Conservation (phyloP, 2,113 vertebrate species). For the Enhydra lutris region DNA sequence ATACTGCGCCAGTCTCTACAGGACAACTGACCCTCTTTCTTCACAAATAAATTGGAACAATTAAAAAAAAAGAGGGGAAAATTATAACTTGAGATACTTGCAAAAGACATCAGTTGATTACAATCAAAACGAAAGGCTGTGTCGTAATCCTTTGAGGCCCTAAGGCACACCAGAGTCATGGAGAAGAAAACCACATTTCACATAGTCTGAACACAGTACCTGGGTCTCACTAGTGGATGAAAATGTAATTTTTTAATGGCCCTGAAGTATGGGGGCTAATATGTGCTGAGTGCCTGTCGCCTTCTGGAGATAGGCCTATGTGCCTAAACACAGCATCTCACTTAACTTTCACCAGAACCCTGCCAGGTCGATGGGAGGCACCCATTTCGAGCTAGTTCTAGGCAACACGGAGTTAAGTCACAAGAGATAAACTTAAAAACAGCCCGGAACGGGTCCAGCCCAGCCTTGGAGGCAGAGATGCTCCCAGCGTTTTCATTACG, state of each 20-base stretch:
- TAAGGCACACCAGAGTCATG: accelerated
- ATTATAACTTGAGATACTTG: neutral
- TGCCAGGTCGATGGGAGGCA: accelerated
- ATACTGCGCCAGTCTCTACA: accelerated
- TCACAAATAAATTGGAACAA: neutral
- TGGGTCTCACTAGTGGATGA: neutral
- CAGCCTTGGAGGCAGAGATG: accelerated
- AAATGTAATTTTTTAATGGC: accelerated
- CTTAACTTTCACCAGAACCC: neutral
- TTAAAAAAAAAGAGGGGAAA: neutral
- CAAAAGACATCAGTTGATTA: neutral
- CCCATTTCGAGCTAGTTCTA: neutral
- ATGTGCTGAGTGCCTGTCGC: accelerated
- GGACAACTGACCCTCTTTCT: no score
- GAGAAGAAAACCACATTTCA: neutral
- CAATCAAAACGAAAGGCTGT: no score
- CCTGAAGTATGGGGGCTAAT: accelerated
- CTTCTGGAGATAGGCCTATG: accelerated
- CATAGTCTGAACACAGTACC: accelerated
- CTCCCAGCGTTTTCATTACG: neutral
- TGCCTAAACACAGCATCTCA: accelerated
- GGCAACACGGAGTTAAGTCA: accelerated
- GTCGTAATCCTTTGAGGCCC: neutral
- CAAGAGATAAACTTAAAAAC: neutral
- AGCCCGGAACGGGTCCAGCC: accelerated